phyloP scores from a whole-genome alignment of 2,888 invertebrate species.

The Cyclophora albipunctata region DNA sequence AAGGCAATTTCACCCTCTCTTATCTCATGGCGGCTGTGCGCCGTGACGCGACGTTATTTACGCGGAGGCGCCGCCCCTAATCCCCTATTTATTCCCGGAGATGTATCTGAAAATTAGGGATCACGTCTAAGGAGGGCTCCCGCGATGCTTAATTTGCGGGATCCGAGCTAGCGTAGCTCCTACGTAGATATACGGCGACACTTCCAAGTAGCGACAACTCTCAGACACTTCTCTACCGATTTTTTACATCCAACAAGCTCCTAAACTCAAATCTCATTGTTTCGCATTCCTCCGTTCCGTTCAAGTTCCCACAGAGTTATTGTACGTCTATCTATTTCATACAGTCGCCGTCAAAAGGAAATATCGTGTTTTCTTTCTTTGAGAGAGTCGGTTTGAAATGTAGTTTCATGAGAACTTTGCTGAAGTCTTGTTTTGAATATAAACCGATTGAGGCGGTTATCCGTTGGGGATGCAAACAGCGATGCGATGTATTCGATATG shows the following conservation, averaged over 20 bases:
- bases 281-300: constrained; percentile 11
- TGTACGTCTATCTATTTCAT: constrained; percentile 14
- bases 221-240: constrained; percentile 16
- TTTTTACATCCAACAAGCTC: constrained; percentile 2
- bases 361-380: constrained; percentile 19
- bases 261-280: constrained; percentile 8
- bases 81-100: constrained; percentile 72
- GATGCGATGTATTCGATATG: no score
- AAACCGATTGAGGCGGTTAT: constrained; percentile 16
- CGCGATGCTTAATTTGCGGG: constrained; percentile 62
- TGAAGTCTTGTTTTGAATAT: constrained; percentile 18
- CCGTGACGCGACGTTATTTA: constrained; percentile 70
- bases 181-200: constrained; percentile 23
- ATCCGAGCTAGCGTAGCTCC: constrained; percentile 25
- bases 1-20: constrained; percentile 59
- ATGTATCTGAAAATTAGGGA: constrained; percentile 76
- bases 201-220: constrained; percentile 29
- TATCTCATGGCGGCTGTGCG: constrained; percentile 52
- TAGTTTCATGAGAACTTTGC: constrained; percentile 21
- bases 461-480: constrained; percentile 1
- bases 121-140: constrained; percentile 53
- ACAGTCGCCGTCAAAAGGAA: constrained; percentile 12
- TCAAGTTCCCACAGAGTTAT: constrained; percentile 13
- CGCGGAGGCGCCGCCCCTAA: constrained; percentile 66
- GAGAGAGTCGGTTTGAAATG: constrained; percentile 17